phyloP scores from a whole-genome alignment of 2,797 vertebrate species.

The Sandelia bainsii region DNA sequence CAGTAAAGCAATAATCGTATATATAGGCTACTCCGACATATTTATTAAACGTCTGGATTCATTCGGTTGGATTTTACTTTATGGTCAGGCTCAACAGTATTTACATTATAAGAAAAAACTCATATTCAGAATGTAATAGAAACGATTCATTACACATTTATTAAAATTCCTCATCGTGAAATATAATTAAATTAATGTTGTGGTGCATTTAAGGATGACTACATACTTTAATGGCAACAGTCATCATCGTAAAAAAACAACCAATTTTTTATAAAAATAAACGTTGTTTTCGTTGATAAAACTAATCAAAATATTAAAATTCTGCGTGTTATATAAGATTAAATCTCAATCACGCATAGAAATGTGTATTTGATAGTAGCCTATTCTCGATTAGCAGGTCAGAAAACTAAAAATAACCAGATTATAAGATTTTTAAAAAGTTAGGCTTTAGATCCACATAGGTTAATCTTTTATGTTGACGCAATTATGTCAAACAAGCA shows the following conservation, averaged over 20 bases:
- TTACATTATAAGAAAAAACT: not conserved
- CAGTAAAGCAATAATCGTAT: slow-evolving; percentile 5
- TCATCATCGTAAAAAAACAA: too few species aligned
- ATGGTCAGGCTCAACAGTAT: not conserved
- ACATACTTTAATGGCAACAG: not conserved
- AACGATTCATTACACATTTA: not conserved
- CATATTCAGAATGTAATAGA: not conserved
- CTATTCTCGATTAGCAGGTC: not conserved
- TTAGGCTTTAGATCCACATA: not conserved
- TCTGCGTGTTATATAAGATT: not conserved
- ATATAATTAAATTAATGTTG: not conserved
- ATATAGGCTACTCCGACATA: too few species aligned
- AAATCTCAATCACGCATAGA: not conserved
- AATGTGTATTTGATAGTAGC: not conserved
- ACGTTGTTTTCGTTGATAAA: not conserved
- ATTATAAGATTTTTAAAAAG: not conserved
- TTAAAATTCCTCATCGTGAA: not conserved
- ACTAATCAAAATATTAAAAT: not conserved
- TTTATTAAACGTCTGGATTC: not conserved
- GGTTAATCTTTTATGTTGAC: not conserved
- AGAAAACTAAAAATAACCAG: not conserved
- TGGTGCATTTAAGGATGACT: not conserved
- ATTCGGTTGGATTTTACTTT: not conserved
- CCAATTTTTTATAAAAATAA: too few species aligned
- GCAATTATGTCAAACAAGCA: not conserved